Base-by-base conservation (phyloP, 1,140 invertebrate genomes). In the Aphidius gifuensis region DNA sequence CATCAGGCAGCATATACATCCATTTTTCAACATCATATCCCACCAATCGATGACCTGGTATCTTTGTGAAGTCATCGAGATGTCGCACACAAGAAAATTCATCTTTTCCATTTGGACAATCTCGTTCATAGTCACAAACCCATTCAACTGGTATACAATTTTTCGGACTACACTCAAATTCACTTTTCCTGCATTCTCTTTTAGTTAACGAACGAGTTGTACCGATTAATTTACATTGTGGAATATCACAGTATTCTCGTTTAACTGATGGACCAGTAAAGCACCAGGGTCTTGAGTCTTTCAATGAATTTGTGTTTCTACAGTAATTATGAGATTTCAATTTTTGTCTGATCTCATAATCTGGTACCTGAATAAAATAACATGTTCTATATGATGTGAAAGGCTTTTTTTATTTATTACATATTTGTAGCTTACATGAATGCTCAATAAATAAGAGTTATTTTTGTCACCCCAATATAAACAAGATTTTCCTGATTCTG, bases 101-200 rank as follows among this genome's bases (percentile, higher is more conserved):
- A 58, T 88, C 87, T 9, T 75, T 72, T 4, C 85, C 85, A 57
- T 85, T 84, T 46, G 83, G 76, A 71, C 87, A 87, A 72, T 88
- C 80, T 81, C 81, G 74, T 58, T 83, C 75, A n/a, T 82, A 83
- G 64, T 85, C 83, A 66, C 84, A 85, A 38, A 84, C 78, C 83
- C 82, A 84, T 16, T 74, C 74, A 4, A 74, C 73, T 9, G 81
- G 80, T 40, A 85, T 83, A 62, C 83, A 85, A 58, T 84, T 80
- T 38, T 77, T 79, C 9, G 80, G 74, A 5, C 71, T 64, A 67
- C 84, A 85, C 66, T 83, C 75, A 61, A 83, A 85, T 64, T 81
- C 75, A 61, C 78, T 79, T 43, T 73, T 66, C 9, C 77, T 77
- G 61, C 81, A 83, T 46, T 70, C 67, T 16, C 74, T 72, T 9